Evolutionary conservation across 2,113 vertebrate genomes (phyloP), one percentile per base, ranked within the genome.

Genomic region (Enhydra lutris): DNA sequence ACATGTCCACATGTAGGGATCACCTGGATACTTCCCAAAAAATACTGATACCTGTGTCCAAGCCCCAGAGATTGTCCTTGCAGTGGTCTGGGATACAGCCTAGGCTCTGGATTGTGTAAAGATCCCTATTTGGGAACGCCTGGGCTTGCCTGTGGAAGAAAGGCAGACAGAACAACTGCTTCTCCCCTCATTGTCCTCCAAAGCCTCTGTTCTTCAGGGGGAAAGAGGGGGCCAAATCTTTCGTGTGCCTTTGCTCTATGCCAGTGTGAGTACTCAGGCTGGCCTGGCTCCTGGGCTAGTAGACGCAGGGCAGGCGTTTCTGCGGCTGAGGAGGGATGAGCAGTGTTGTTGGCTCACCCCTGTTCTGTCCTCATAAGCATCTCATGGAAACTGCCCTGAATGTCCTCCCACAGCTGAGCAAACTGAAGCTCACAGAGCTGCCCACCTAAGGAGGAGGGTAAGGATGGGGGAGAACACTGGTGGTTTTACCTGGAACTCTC

Each of bases 291-390:
- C 63, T 31, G 31, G 34, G 4, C 34, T 7, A n/a, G 55, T 31
- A 12, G 13, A 5, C 1, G 2, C 1, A 4, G 47, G 71, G 36
- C n/a, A 57, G 74, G 45, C 0, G 0, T 47, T 52, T 78, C 29
- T 65, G 21, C 14, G 26, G 18, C 39, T 0, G 4, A 18, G 6
- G 63, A 47, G 45, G 14, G 57, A 10, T 26, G 3, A 15, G 1
- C 10, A 4, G 1, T 31, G n/a, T 26, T 59, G 4, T 89, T 4
- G 3, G 11, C 4, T 29, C 15, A 4, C 6, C 10, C 52, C 55
- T 61, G 0, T 18, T 84, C 31, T 13, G 1, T 65, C n/a, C 65
- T 74, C 71, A 21, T 0, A 6, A 4, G 24, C 14, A 4, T 42
- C 13, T 24, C n/a, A 6, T 1, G 50, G 45, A 17, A 20, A n/a